Evolutionary conservation across 2,888 invertebrate genomes (phyloP).

Genomic region (Drosophila paramelanica): DNA sequence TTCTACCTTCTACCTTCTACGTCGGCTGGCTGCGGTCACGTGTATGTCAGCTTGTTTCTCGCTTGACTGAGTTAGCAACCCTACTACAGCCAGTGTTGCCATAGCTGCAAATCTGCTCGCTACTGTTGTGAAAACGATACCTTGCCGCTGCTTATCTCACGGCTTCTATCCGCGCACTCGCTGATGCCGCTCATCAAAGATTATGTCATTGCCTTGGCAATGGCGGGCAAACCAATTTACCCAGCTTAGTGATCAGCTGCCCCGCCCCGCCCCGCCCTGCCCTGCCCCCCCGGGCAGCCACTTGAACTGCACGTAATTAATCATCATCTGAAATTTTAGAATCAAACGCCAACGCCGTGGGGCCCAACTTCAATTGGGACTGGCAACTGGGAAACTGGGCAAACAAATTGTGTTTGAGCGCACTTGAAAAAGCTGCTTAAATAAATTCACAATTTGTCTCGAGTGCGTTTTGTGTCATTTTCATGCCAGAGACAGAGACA

Average conservation of each 20-base stretch:
- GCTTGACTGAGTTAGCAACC: slow-evolving; percentile 59
- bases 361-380: slow-evolving; percentile 46
- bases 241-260: slow-evolving; percentile 41
- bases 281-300: slow-evolving; percentile 12
- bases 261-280: too few relatives aligned
- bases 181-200: slow-evolving; percentile 34
- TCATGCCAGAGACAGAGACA: slow-evolving; percentile 50
- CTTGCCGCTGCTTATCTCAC: slow-evolving; percentile 64
- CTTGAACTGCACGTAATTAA: slow-evolving; percentile 66
- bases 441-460: slow-evolving; percentile 80
- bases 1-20: not conserved
- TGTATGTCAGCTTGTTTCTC: slow-evolving; percentile 64
- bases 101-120: slow-evolving; percentile 56
- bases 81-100: slow-evolving; percentile 47
- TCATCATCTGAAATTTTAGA: slow-evolving; percentile 66
- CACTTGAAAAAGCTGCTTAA: slow-evolving; percentile 66
- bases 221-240: slow-evolving; percentile 48
- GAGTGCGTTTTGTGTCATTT: slow-evolving; percentile 79
- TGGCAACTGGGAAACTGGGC: slow-evolving; percentile 11
- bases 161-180: slow-evolving; percentile 16
- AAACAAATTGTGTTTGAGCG: slow-evolving; percentile 69
- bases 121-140: slow-evolving; percentile 59
- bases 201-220: slow-evolving; percentile 62
- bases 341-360: slow-evolving; percentile 52
- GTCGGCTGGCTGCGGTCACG: not conserved